phyloP scores from a whole-genome alignment of 37 sponge, comb jelly and placozoan species.

The Diacarnus erythraeanus region DNA sequence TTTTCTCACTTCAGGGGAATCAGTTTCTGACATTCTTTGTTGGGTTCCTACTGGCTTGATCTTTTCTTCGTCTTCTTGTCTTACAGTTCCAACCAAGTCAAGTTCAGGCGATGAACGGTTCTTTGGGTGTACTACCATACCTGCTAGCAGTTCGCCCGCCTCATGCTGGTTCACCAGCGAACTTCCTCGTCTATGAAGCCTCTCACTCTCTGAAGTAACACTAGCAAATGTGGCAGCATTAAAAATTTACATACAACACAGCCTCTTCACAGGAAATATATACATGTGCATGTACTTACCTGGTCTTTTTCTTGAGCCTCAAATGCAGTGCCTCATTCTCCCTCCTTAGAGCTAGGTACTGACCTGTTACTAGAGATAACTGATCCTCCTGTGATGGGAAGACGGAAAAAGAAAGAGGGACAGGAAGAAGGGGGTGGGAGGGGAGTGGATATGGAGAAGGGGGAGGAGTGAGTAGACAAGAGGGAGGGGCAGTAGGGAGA shows the following conservation, averaged over 20 bases:
- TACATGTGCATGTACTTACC: too few species aligned
- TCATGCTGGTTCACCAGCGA: constrained; percentile 8
- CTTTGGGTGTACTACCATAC: background rate
- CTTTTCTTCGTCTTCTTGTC: background rate
- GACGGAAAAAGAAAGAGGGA: background rate
- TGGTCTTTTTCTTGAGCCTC: constrained; percentile 32
- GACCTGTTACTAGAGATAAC: constrained; percentile 25
- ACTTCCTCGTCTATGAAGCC: constrained; percentile 7
- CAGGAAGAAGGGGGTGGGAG: background rate
- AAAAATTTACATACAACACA: background rate
- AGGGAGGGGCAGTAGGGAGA: background rate
- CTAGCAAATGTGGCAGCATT: too few species aligned
- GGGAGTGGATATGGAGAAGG: background rate
- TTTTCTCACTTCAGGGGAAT: background rate
- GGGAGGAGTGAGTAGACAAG: background rate
- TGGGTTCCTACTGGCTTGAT: background rate
- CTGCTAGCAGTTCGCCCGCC: background rate
- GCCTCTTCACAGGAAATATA: too few species aligned
- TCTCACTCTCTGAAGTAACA: constrained; percentile 4
- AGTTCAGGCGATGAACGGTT: constrained; percentile 19
- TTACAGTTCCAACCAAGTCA: background rate
- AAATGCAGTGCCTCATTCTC: constrained; percentile 69
- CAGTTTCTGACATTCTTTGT: background rate
- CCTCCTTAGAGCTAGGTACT: constrained; percentile 75
- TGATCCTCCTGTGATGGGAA: constrained; percentile 38